Evolutionary conservation across 92 coral and sea anemone species (phyloP), one percentile per base, ranked within the genome.

Genomic region (Metridium senile): DNA sequence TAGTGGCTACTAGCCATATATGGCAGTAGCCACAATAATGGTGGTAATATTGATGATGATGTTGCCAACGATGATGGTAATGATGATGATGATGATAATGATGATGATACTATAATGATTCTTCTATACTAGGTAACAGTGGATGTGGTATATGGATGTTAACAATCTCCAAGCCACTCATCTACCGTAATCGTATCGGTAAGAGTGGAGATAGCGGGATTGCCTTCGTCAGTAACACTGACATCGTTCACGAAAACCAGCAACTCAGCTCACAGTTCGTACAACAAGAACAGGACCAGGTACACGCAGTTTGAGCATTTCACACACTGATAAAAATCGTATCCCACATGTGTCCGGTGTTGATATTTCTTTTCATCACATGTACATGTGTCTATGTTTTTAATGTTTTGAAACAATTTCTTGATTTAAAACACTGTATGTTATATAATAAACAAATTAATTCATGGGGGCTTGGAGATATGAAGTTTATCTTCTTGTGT

Each of bases 81-180:
- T 39, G 49, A 39, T 13, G 13, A 13, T 39, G 49, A 13, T 39
- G 49, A 39, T 39, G 13, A 6, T 39, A 13, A 39, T 39, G 49
- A 13, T 13, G 49, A 4, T 6, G 49, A 39, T 39, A n/a, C n/a
- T n/a, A n/a, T n/a, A n/a, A n/a, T n/a, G n/a, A n/a, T n/a, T n/a
- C n/a, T 59, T 2, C 10, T 59, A 10, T 59, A 10, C 31, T 81
- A 94, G 98, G 90, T 30, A 94, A 92, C 89, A 88, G 97, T 66
- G 98, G 97, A 11, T 94, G 98, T 85, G 98, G 98, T 16, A 90
- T 94, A 19, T 94, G 98, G 98, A 83, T 92, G 26, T 81, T 94
- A 31, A 89, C 98, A 22, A 85, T 90, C 21, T 88, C 98, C 47
- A 89, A 93, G 66, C 98, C 98, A 6, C 88, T 94, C 32, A 89